These are phyloP conservation scores for Phyllotis vaccarum DNA, from an alignment of 2,797 vertebrate genomes.

Conservation along the genomic window DNA sequence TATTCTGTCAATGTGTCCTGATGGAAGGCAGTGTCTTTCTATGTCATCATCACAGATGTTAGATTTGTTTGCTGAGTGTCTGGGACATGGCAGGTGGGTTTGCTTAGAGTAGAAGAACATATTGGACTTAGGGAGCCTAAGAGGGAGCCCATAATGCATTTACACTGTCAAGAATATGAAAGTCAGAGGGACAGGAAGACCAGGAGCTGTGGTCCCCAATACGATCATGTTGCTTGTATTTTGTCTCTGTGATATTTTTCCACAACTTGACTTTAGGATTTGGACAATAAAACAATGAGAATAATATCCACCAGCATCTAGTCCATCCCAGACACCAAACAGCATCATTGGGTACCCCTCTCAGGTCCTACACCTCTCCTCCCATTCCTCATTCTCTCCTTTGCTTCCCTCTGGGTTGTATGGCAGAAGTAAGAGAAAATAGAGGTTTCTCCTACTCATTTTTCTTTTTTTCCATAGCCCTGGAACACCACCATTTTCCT, in stretches of 20 bases:
- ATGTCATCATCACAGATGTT: not conserved
- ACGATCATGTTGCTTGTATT: not conserved
- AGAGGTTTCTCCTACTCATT: not conserved
- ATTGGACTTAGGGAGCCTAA: not conserved
- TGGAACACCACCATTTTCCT: not conserved
- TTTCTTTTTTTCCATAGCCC: not conserved
- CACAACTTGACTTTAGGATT: conserved; percentile 41
- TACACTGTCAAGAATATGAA: not conserved
- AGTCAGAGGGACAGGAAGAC: not conserved
- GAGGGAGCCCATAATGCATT: too few species aligned
- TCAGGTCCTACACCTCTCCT: not conserved
- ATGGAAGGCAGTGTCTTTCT: conserved; percentile 27
- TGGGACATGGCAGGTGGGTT: not conserved
- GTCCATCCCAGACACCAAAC: not conserved
- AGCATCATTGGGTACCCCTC: not conserved
- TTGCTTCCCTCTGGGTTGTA: not conserved
- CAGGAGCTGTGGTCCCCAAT: not conserved
- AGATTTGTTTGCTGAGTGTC: not conserved
- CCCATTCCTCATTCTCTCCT: not conserved
- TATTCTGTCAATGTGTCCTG: not conserved
- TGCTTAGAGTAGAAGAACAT: not conserved
- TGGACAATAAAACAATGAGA: conserved; percentile 8
- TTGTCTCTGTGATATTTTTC: not conserved
- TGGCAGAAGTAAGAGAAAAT: not conserved
- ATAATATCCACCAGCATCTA: not conserved